Evolutionary conservation across 2,797 vertebrate genomes (phyloP).

Genomic region (Hoplostethus mediterraneus): DNA sequence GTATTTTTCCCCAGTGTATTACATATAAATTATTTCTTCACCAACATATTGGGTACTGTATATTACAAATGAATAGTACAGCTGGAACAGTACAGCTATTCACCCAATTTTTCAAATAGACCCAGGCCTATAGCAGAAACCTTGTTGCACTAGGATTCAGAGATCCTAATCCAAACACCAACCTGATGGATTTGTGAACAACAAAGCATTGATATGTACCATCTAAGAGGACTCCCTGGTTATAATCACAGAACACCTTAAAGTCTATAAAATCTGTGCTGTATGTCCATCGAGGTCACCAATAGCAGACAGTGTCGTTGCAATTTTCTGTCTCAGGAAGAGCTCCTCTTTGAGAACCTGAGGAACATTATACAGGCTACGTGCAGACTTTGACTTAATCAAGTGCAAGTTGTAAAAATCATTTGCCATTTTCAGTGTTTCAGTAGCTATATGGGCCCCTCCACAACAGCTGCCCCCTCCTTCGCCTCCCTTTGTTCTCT

Average conservation of each 20-base stretch:
- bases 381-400: slow-evolving; percentile 75
- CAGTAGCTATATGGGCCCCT: slow-evolving; percentile 74
- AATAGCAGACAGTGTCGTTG: slow-evolving; percentile 30
- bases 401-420: slow-evolving; percentile 81
- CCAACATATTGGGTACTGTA: neutral
- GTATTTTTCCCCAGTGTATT: neutral
- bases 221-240: slow-evolving; percentile 4
- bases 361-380: slow-evolving; percentile 61
- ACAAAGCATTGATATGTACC: slow-evolving; percentile 16
- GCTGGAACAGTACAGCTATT: neutral
- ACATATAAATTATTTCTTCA: neutral
- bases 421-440: slow-evolving; percentile 83
- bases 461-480: slow-evolving; percentile 73
- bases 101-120: slow-evolving; percentile 11
- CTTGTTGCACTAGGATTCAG: neutral
- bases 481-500: slow-evolving; percentile 83
- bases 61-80: neutral
- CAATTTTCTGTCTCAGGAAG: slow-evolving; percentile 54
- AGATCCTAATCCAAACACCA: slow-evolving; percentile 14
- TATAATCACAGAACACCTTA: slow-evolving; percentile 28
- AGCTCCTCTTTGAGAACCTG: slow-evolving; percentile 49
- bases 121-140: neutral
- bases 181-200: slow-evolving; percentile 27
- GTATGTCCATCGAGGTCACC: slow-evolving; percentile 40
- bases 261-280: slow-evolving; percentile 49